Evolutionary conservation across 2,113 vertebrate species (phyloP), one percentile per base, ranked within the genome.

Genomic region (Chitala chitala): DNA sequence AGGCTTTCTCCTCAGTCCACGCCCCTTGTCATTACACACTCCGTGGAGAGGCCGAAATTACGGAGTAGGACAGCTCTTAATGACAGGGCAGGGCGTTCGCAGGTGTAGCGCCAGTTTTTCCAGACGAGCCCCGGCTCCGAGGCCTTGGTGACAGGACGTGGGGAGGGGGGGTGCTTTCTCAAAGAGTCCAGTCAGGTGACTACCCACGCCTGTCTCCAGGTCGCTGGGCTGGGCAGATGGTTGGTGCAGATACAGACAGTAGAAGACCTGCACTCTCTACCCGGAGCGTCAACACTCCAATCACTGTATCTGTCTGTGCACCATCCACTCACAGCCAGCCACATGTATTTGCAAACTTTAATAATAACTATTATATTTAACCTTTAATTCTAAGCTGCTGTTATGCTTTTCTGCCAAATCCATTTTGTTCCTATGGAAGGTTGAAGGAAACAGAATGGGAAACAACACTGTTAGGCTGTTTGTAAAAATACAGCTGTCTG

Each of bases 31-130:
- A 89, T 92, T 89, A 88, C 79, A 86, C 84, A 78, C 76, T 55
- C 48, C 55, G 58, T 42, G 51, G 77, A 77, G 78, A 82, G 80
- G 82, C 81, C 84, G 82, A 87, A 87, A 89, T 87, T 86, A 88
- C 80, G 84, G 86, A 82, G 83, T 79, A 77, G 79, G 83, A 53
- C 78, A 83, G 84, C 84, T 83, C 80, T 84, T 90, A 91, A 92
- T 92, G 87, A 90, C 83, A 90, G 88, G 89, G 89, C 78, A 85
- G 81, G 76, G 77, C 84, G 46, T 74, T 76, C 79, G 81, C 83
- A 86, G 84, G 87, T 86, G 84, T 86, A 85, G 87, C 83, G 83
- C 85, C 69, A 78, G 82, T 82, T 84, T 84, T 88, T 88, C 56
- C 78, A 80, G 84, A 86, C 81, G 85, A 85, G 77, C 82, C 85